Base-by-base conservation (phyloP, 2,113 vertebrate genomes). In the Mobula birostris region DNA sequence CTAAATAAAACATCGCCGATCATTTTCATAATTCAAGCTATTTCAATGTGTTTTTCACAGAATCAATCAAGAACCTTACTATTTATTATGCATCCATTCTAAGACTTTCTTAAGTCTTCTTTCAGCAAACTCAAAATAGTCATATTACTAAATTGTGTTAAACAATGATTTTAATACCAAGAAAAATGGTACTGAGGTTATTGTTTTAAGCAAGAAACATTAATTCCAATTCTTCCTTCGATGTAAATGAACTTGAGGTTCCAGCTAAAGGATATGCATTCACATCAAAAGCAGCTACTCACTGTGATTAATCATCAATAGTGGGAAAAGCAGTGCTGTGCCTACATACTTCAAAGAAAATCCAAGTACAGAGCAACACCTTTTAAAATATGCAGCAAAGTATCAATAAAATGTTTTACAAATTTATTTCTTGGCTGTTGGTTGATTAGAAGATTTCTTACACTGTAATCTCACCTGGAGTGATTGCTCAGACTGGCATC, bases 381-480 rank as follows among this genome's bases (percentile, higher is more conserved):
- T 70, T 91, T 91, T 70, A 40, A 72, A 72, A 27, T 92, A 68
- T 14, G 58, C 58, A 91, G 68, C 36, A 48, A 93, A 56, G 36
- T 56, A 74, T 74, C 48, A 93, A 56, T 93, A 93, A 24, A 72
- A 24, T 74, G 32, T 2, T 72, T 72, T 40, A 74, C 21, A 74
- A 68, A 93, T 72, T 70, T 93, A 90, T 93, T 93, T 56, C 66
- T 74, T 74, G 70, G 21, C 36, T 74, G 66, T 12, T 93, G 70
- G 0, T 40, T 93, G 68, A 48, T 36, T 36, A 29, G 68, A 72
- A 11, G 70, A 93, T 74, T 74, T 56, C 74, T 56, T 93, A 40
- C 36, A 56, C 9, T 74, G 24, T 70, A 93, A 56, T 93, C 68
- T 93, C 70, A 93, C 70, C 91, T 93, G 91, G 91, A 74, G 36